Evolutionary conservation across 2,888 invertebrate genomes (phyloP).

Genomic region (Idaea straminata): DNA sequence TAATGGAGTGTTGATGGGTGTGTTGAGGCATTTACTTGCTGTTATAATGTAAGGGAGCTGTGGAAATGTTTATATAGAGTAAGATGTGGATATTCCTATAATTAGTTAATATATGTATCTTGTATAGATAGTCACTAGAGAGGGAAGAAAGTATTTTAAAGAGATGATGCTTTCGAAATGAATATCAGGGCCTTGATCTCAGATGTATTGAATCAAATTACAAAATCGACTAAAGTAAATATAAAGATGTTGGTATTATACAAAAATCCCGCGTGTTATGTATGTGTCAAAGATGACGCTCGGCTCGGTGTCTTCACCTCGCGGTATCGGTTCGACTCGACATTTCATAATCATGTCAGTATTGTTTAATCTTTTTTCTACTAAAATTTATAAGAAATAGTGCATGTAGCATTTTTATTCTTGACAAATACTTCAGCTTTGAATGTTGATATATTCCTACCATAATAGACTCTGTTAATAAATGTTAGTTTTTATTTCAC

Average conservation of each 20-base stretch:
- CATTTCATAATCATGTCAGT: conserved; percentile 45
- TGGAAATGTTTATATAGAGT: conserved; percentile 77
- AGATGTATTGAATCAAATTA: conserved; percentile 57
- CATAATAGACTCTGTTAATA: conserved; percentile 21
- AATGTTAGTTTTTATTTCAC: conserved; percentile 24
- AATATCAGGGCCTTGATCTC: conserved; percentile 69
- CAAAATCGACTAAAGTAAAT: conserved; percentile 46
- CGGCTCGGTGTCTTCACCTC: conserved; percentile 45
- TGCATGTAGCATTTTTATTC: conserved; percentile 48
- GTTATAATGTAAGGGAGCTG: conserved; percentile 67
- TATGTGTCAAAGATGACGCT: conserved; percentile 23
- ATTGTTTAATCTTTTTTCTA: conserved; percentile 35
- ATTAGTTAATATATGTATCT: conserved; percentile 64
- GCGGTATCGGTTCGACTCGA: conserved; percentile 53
- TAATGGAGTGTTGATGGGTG: conserved; percentile 65
- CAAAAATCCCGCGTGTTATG: neutral
- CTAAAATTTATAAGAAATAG: conserved; percentile 28
- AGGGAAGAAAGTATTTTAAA: conserved; percentile 55
- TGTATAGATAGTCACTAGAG: conserved; percentile 72
- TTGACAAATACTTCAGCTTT: conserved; percentile 39
- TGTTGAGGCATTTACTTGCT: conserved; percentile 68
- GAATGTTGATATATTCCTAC: conserved; percentile 37
- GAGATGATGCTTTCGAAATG: conserved; percentile 57
- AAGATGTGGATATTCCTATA: conserved; percentile 77
- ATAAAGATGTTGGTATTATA: conserved; percentile 26